Evolutionary conservation across 2,888 invertebrate species (phyloP), one percentile per base, ranked within the genome.

Genomic region (Allophyes oxyacanthae): DNA sequence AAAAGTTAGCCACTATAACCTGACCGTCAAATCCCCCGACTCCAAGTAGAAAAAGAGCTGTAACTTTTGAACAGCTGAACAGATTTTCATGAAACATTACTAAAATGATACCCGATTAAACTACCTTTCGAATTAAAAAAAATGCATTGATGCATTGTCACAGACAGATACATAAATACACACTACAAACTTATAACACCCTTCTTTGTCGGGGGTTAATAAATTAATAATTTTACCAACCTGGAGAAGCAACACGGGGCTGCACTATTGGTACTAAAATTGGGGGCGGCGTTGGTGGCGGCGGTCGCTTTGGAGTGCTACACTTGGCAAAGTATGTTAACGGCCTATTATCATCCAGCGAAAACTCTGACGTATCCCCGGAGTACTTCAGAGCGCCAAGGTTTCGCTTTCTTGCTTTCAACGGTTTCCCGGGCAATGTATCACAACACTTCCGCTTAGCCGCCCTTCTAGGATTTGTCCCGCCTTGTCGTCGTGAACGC

Each of bases 311-410:
- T 9, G 56, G 53, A 0, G 49, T 45, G 38, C 43, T 62, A 33
- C 38, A 6, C 2, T 46, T 51, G 0, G 38, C 40, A 11, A 65
- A 70, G 25, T 61, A 70, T 2, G 48, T 64, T n/a, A 72, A 38
- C 0, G 72, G 72, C 8, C 61, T 51, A 13, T 70, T 55, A 32
- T 72, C 72, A 2, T 67, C 70, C 0, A 64, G 1, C 3, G 66
- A 45, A 34, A 60, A 71, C 4, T 56, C 56, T 5, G 54, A 42
- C 0, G 26, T 3, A 0, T 5, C 6, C 8, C 13, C 8, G 1
- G 20, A 9, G 7, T 10, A 6, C 9, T 28, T 13, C 10, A 11
- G 26, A 8, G 2, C 11, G 2, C n/a, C 25, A n/a, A 11, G 10
- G 5, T n/a, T 7, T 13, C 10, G 1, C 11, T 34, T 34, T 13